Conservation (phyloP, 2,113 vertebrate genomes). For the Macrotis lagotis region DNA sequence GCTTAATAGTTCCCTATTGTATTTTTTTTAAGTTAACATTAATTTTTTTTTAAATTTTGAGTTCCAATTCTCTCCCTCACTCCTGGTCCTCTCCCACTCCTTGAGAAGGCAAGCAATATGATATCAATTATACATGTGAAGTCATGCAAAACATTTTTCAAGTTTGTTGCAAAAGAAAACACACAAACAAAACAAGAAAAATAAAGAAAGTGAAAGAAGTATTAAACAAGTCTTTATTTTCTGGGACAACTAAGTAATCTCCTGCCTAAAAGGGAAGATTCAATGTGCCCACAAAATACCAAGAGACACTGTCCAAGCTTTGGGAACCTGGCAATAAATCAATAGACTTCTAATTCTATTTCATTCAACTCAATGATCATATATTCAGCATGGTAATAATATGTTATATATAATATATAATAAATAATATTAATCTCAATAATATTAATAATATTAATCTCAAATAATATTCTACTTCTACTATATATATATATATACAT, state of each 20-base stretch:
- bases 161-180: neutral
- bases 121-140: neutral
- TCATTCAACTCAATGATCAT: neutral
- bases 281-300: neutral
- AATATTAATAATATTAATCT: too few species aligned
- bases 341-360: neutral
- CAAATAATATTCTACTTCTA: too few species aligned
- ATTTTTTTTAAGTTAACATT: neutral
- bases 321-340: neutral
- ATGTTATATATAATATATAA: too few species aligned
- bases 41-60: neutral
- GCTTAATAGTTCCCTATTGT: neutral
- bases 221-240: neutral
- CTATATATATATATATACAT: too few species aligned
- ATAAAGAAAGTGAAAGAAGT: neutral
- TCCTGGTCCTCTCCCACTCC: neutral
- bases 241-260: neutral
- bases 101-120: neutral
- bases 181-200: neutral
- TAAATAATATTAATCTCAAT: too few species aligned
- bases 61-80: neutral
- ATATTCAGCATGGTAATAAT: neutral
- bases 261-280: neutral
- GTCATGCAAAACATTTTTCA: neutral
- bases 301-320: neutral